Conservation (phyloP, 1,140 invertebrate species). For the Drosophila ercepeae region DNA sequence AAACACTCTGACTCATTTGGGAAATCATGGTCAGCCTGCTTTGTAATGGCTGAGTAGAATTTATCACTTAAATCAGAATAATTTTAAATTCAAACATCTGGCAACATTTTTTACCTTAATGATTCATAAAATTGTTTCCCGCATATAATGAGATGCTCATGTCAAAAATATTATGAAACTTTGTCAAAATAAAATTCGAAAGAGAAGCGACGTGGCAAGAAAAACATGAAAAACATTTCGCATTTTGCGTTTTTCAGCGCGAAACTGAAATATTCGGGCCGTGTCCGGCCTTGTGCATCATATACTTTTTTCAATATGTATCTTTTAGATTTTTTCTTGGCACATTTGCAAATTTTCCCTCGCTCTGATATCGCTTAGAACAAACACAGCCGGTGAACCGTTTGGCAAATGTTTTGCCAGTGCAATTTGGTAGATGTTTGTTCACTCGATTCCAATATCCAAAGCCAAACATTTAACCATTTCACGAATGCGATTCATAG, state of each 20-base stretch:
- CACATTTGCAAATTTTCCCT: conserved; percentile 63
- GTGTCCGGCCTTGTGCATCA: conserved; percentile 55
- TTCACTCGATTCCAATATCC: conserved; percentile 30
- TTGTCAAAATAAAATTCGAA: conserved; percentile 43
- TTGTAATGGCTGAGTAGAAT: not conserved
- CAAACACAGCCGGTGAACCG: conserved; percentile 27
- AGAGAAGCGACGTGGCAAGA: conserved; percentile 18
- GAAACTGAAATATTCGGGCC: conserved; percentile 27
- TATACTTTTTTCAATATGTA: conserved; percentile 8
- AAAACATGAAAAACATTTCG: conserved; percentile 42
- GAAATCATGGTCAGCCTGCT: conserved; percentile 6
- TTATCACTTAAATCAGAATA: conserved; percentile 27
- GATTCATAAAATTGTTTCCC: conserved; percentile 66
- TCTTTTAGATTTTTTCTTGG: conserved; percentile 38
- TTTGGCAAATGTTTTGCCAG: conserved; percentile 33
- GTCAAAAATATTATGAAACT: conserved; percentile 32
- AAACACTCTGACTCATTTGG: conserved; percentile 56
- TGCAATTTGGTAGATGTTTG: conserved; percentile 33
- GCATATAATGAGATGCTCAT: conserved; percentile 16
- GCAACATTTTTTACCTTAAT: conserved; percentile 45
- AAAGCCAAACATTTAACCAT: conserved; percentile 37
- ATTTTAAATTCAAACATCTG: conserved; percentile 44
- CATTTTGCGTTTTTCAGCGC: conserved; percentile 38
- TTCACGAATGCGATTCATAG: not conserved
- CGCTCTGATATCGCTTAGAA: conserved; percentile 2